Base-by-base conservation (phyloP, 2,797 vertebrate genomes). In the Anniella stebbinsi region DNA sequence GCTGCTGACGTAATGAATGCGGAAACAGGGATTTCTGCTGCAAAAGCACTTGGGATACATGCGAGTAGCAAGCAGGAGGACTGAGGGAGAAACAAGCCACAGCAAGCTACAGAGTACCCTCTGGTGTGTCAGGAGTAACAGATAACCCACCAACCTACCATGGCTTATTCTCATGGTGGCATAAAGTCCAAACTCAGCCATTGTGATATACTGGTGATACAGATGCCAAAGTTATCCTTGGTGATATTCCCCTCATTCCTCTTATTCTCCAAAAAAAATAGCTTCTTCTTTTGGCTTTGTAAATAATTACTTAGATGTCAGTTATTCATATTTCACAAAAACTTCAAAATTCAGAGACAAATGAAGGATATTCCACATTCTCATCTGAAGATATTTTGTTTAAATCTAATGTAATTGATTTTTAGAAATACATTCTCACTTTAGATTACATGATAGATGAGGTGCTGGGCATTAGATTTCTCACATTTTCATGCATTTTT, bases 251-350 rank as follows among this genome's bases (percentile, higher is more conserved):
- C 23, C 13, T 36, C 45, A n/a, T n/a, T n/a, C 41, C 57, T 28
- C 9, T 92, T 93, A 66, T 88, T 0, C 10, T 89, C 10, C 21
- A 63, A 30, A n/a, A 88, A 18, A 90, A 94, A 80, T 54, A 38
- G 0, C 30, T 70, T 72, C 82, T 88, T 63, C 9, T 70, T 63
- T 82, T 30, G 2, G 18, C 38, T 4, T 80, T 80, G 75, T 80
- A 51, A 72, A 57, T 6, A 12, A 28, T 23, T 4, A 12, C 75
- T 36, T 2, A 6, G 13, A 78, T 93, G 87, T 72, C 36, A 78
- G 28, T 5, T 7, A 21, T 6, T 7, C 13, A 2, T 0, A 4
- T 9, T 88, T 84, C 75, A n/a, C 51, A 81, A 70, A 25, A 70
- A 15, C 38, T 78, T 48, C 28, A 2, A 25, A 78, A 57, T 41